phyloP scores from a whole-genome alignment of 2,113 vertebrate genomes.

The Mustelus asterias region DNA sequence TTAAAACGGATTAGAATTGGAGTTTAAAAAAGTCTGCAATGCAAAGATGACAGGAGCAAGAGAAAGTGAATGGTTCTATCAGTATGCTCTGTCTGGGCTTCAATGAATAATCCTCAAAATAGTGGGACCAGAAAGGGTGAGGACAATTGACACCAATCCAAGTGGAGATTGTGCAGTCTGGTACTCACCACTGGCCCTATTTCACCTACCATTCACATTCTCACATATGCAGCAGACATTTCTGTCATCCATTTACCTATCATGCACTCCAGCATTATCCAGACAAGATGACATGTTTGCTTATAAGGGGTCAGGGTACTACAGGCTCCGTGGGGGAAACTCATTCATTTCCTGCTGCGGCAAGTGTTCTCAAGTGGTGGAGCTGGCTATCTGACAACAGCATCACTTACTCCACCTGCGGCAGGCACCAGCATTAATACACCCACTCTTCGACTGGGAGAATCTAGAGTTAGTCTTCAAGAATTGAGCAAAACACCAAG shows the following conservation, averaged over 20 bases:
- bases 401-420: not conserved
- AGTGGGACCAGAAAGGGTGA: not conserved
- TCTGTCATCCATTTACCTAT: not conserved
- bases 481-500: not conserved
- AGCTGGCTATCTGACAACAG: not conserved
- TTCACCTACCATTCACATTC: not conserved
- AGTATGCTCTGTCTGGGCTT: not conserved
- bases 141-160: not conserved
- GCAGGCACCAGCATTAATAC: not conserved
- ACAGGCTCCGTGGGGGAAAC: not conserved
- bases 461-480: not conserved
- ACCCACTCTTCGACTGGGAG: not conserved
- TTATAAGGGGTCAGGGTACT: not conserved
- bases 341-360: not conserved
- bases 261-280: not conserved
- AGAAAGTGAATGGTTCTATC: not conserved
- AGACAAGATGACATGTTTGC: not conserved
- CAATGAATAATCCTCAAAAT: not conserved
- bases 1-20: not conserved
- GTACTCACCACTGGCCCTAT: not conserved
- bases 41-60: not conserved
- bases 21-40: not conserved
- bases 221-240: not conserved
- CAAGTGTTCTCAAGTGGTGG: not conserved
- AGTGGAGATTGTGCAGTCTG: not conserved